Percentiles rank a stretch among this genome's conserved stretches.
Conservation (phyloP, 1,140 invertebrate species). For the Sycobia sp. region DNA sequence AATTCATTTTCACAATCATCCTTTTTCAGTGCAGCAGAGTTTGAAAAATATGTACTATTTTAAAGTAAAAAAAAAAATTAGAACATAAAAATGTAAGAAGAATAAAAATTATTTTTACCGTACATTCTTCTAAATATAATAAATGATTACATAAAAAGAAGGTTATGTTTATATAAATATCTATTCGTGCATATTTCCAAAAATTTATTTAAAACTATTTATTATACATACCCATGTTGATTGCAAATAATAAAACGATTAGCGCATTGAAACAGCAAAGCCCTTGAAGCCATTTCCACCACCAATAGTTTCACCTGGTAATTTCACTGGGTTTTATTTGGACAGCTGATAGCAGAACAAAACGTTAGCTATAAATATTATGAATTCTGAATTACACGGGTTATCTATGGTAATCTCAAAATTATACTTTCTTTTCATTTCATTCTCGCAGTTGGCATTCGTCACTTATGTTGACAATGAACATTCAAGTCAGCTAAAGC, state of each 20-base stretch:
- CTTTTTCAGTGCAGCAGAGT: not conserved
- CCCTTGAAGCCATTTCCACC: conserved; percentile 18
- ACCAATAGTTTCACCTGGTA: not conserved
- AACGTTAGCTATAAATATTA: too few species aligned
- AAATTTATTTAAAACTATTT: not conserved
- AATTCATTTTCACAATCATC: too few species aligned
- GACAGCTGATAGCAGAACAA: too few species aligned
- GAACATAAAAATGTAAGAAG: not conserved
- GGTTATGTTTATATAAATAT: conserved; percentile 21
- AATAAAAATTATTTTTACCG: not conserved
- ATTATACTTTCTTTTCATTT: too few species aligned
- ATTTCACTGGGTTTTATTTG: conserved; percentile 22
- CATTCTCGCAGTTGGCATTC: too few species aligned
- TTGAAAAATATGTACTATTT: conserved; percentile 12
- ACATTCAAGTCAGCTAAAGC: too few species aligned
- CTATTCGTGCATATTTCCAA: not conserved
- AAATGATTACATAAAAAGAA: conserved; percentile 23
- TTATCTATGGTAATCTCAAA: too few species aligned
- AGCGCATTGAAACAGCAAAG: conserved; percentile 4
- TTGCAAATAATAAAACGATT: conserved; percentile 9
- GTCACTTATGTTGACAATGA: too few species aligned
- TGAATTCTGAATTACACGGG: too few species aligned
- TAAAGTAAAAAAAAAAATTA: not conserved
- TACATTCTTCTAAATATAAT: not conserved
- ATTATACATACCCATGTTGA: conserved; percentile 22